Evolutionary conservation across 2,797 vertebrate genomes (phyloP).

Genomic region (Bradypodion ventrale): DNA sequence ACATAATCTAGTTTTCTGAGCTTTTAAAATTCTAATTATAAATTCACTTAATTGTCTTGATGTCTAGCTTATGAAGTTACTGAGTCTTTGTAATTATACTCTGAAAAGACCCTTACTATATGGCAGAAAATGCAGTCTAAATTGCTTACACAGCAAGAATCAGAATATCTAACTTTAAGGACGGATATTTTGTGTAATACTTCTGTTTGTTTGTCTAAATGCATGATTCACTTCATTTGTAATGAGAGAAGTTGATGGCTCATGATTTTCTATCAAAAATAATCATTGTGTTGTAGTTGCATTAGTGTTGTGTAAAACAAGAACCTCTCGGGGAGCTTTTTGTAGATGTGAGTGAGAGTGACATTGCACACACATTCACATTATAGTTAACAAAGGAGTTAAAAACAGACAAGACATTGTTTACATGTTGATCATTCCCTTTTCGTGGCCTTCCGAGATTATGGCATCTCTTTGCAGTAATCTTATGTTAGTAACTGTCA

Average conservation of each 20-base stretch:
- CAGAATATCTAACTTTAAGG: slow-evolving; percentile 52
- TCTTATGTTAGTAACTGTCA: slow-evolving; percentile 72
- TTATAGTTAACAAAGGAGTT: slow-evolving; percentile 47
- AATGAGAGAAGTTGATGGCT: slow-evolving; percentile 62
- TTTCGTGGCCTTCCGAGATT: slow-evolving; percentile 70
- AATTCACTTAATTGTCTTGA: slow-evolving; percentile 15
- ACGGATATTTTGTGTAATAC: slow-evolving; percentile 14
- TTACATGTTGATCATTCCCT: slow-evolving; percentile 70
- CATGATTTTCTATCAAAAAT: slow-evolving; percentile 62
- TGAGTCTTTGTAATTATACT: slow-evolving; percentile 30
- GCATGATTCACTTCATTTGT: slow-evolving; percentile 38
- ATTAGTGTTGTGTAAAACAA: slow-evolving; percentile 24
- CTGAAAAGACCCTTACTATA: slow-evolving; percentile 15
- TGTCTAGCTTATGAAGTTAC: slow-evolving; percentile 6
- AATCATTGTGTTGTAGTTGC: slow-evolving; percentile 50
- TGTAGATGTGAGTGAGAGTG: slow-evolving; percentile 33
- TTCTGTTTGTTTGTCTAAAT: slow-evolving; percentile 38
- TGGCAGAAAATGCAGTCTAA: slow-evolving; percentile 38
- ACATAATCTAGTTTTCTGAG: slow-evolving; percentile 10
- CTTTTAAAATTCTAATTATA: slow-evolving; percentile 3
- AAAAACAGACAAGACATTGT: slow-evolving; percentile 56
- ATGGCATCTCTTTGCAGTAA: slow-evolving; percentile 70
- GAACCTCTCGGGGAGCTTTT: slow-evolving; percentile 41
- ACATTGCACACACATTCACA: slow-evolving; percentile 38
- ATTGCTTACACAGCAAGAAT: slow-evolving; percentile 49